Conservation (phyloP, 2,797 vertebrate species). For the Streptopelia turtur region DNA sequence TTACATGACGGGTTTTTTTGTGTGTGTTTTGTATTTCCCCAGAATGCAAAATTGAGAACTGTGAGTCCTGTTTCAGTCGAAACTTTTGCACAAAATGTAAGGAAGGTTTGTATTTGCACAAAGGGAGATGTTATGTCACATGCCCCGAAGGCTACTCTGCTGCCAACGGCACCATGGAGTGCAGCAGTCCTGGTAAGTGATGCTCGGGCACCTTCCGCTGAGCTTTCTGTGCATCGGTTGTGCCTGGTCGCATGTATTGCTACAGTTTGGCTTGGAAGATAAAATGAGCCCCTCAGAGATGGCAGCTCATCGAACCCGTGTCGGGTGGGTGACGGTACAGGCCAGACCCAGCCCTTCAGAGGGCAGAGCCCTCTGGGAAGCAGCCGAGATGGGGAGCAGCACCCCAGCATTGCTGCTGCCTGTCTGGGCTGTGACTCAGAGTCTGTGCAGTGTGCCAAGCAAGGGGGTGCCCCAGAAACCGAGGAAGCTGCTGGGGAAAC, state of each 20-base stretch:
- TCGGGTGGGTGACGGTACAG: accelerated
- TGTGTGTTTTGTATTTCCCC: background rate
- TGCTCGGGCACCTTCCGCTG: background rate
- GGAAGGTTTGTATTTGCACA: conserved; percentile 95
- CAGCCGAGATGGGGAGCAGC: background rate
- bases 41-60: conserved; percentile 99
- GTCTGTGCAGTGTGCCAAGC: accelerated
- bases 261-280: background rate
- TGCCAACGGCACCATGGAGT: conserved; percentile 93
- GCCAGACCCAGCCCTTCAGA: background rate
- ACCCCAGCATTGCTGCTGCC: accelerated
- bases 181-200: conserved; percentile 88
- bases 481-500: background rate
- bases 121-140: conserved; percentile 90
- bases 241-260: accelerated
- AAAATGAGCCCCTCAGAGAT: accelerated
- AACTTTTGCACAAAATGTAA: conserved; percentile 99
- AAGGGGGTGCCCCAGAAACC: background rate
- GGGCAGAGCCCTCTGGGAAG: background rate
- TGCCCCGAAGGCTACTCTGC: conserved; percentile 90
- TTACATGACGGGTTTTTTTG: background rate
- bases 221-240: accelerated
- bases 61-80: conserved; percentile 97
- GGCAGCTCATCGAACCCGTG: accelerated
- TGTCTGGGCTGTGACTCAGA: background rate